Evolutionary conservation across 2,888 invertebrate species (phyloP).

Genomic region (Melinaea marsaeus): DNA sequence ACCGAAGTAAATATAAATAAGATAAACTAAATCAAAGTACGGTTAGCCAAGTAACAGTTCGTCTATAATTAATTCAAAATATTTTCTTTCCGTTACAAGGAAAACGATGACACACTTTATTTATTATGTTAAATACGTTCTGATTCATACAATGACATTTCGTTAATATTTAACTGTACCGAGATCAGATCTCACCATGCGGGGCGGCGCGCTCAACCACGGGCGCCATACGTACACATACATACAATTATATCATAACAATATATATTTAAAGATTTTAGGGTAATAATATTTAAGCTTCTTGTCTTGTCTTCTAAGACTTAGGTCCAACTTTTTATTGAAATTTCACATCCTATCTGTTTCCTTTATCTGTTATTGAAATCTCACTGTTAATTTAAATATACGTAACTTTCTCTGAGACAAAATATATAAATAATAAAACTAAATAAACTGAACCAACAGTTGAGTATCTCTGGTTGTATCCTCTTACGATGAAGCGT

Average conservation of each 20-base stretch:
- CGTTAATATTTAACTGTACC: constrained; percentile 35
- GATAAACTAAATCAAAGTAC: too few relatives aligned
- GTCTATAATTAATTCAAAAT: neutral
- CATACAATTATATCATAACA: constrained; percentile 7
- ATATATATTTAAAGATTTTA: too few relatives aligned
- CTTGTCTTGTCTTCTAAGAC: too few relatives aligned
- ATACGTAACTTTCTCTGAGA: too few relatives aligned
- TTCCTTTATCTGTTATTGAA: too few relatives aligned
- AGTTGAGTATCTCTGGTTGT: too few relatives aligned
- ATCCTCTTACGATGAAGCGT: constrained; percentile 27
- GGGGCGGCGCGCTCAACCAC: constrained; percentile 23
- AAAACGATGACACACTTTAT: constrained; percentile 27
- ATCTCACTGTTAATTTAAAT: too few relatives aligned
- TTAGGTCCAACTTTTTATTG: too few relatives aligned
- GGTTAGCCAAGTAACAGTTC: too few relatives aligned
- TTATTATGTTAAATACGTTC: constrained; percentile 26
- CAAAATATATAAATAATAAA: constrained; percentile 4
- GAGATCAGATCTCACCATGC: constrained; percentile 33
- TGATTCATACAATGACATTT: constrained; percentile 37
- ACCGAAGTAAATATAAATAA: too few relatives aligned
- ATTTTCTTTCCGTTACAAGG: constrained; percentile 9
- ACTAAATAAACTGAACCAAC: neutral
- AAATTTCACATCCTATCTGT: too few relatives aligned
- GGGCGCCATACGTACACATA: constrained; percentile 8
- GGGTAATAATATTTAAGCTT: too few relatives aligned